These are phyloP conservation scores for Zeugodacus cucurbitae DNA, from an alignment of 1,140 invertebrate species.

Conservation along the genomic window DNA sequence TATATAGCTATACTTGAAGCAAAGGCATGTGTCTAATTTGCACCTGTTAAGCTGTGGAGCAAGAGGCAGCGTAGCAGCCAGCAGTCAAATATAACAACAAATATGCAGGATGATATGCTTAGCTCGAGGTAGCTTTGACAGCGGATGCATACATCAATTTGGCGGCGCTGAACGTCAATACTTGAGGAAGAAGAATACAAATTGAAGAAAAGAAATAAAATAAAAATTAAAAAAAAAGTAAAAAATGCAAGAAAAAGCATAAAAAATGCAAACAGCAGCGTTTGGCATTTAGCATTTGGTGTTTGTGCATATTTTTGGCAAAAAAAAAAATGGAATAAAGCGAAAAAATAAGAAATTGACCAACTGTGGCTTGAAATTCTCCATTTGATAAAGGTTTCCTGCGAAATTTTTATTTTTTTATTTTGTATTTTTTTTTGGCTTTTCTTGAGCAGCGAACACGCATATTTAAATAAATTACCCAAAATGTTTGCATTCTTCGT, in stretches of 20 bases:
- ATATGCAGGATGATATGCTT: background rate
- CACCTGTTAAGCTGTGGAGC: background rate
- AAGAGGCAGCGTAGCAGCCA: background rate
- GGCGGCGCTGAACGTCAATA: constrained; percentile 42
- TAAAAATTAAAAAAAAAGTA: too few relatives aligned
- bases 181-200: background rate
- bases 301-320: background rate
- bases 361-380: background rate
- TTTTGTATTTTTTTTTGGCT: background rate
- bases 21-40: background rate
- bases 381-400: background rate
- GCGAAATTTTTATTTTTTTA: background rate
- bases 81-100: too few relatives aligned
- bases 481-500: background rate
- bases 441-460: background rate
- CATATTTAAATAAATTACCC: constrained; percentile 34
- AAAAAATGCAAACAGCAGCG: background rate
- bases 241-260: too few relatives aligned
- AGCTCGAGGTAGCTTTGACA: background rate
- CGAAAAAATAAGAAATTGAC: background rate
- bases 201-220: too few relatives aligned
- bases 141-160: constrained; percentile 64
- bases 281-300: constrained; percentile 15
- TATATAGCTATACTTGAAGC: background rate
- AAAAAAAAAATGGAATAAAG: background rate